phyloP scores from a whole-genome alignment of 1,140 invertebrate genomes.

The Apis dorsata region DNA sequence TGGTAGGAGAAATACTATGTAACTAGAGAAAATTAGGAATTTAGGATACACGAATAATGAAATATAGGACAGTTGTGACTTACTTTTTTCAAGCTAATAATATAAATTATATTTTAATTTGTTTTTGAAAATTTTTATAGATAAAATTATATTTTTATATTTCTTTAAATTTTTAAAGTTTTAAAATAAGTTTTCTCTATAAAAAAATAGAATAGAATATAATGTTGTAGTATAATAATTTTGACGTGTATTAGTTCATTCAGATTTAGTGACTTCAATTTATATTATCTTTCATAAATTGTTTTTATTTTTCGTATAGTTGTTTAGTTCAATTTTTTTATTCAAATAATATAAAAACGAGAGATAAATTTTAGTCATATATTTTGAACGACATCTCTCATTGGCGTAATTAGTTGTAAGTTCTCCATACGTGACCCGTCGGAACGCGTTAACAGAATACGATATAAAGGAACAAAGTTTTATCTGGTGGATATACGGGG shows the following conservation, averaged over 20 bases:
- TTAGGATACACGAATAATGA: not conserved
- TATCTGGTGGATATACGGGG: conserved; percentile 51
- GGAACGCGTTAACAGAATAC: conserved; percentile 38
- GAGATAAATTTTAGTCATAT: not conserved
- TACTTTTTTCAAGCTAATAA: not conserved
- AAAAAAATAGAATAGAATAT: not conserved
- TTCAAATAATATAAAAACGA: not conserved
- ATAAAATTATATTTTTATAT: not conserved
- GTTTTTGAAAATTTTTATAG: not conserved
- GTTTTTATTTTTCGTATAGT: not conserved
- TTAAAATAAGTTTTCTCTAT: not conserved
- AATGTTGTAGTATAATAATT: too few species aligned
- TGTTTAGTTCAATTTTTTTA: not conserved
- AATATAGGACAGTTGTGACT: conserved; percentile 3
- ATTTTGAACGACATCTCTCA: conserved; percentile 23
- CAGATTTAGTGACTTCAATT: not conserved
- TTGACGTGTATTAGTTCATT: not conserved
- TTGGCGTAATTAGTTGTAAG: conserved; percentile 49
- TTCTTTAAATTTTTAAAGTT: not conserved
- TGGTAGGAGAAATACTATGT: not conserved
- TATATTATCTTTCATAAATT: not conserved
- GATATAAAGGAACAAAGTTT: conserved; percentile 46
- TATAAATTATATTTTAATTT: not conserved
- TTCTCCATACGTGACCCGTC: conserved; percentile 43
- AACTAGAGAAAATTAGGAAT: not conserved